Percentiles rank a stretch among this genome's conserved stretches.
These are phyloP conservation scores for Drosophila buzzatii DNA, from an alignment of 2,888 invertebrate species.

Conservation along the genomic window DNA sequence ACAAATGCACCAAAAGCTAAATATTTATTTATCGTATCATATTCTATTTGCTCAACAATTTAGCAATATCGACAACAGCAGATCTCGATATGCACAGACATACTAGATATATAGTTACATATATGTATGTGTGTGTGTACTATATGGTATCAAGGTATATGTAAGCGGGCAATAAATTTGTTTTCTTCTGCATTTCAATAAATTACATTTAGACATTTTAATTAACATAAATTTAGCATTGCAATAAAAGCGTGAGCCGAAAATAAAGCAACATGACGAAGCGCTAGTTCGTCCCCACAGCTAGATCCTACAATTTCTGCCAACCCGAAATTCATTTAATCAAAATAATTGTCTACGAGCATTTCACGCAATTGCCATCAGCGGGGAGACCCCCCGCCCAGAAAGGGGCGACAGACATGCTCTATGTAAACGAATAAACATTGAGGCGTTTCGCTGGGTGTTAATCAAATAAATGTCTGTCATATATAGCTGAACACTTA, in stretches of 20 bases:
- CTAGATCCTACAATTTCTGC: constrained; percentile 49
- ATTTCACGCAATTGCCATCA: constrained; percentile 36
- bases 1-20: constrained; percentile 26
- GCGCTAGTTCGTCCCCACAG: constrained; percentile 26
- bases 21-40: constrained; percentile 26
- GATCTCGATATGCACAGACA: neutral
- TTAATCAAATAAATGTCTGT: constrained; percentile 62
- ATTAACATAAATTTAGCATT: constrained; percentile 76
- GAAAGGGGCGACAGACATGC: constrained; percentile 22
- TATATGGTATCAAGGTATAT: neutral
- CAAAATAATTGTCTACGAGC: constrained; percentile 24
- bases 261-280: constrained; percentile 27
- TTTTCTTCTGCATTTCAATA: constrained; percentile 41
- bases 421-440: constrained; percentile 57
- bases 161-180: constrained; percentile 21
- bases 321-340: constrained; percentile 47
- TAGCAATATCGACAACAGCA: constrained; percentile 35
- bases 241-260: constrained; percentile 40
- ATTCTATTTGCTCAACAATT: constrained; percentile 28
- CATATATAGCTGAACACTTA: constrained; percentile 21
- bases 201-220: constrained; percentile 68
- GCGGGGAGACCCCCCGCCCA: neutral
- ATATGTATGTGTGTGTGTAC: neutral
- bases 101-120: neutral
- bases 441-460: constrained; percentile 52